Evolutionary conservation across 2,888 invertebrate species (phyloP).

Genomic region (Teinopalpus imperialis): DNA sequence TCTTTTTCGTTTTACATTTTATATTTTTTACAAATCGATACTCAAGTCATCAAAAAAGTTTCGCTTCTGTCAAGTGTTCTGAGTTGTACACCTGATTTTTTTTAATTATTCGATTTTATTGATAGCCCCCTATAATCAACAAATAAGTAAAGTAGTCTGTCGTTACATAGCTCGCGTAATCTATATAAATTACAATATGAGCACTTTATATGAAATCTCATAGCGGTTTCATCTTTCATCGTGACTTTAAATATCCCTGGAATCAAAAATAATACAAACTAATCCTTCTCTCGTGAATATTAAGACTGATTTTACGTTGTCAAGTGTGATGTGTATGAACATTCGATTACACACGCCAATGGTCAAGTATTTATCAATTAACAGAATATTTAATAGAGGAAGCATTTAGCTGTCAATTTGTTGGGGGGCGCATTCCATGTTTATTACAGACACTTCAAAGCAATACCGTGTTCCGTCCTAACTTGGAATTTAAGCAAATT

Average conservation of each 20-base stretch:
- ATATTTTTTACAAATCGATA: too few species aligned
- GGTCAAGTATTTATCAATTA: slow-evolving; percentile 80
- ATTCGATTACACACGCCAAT: slow-evolving; percentile 73
- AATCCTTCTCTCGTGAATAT: neutral
- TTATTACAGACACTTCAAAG: slow-evolving; percentile 42
- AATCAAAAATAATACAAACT: slow-evolving; percentile 26
- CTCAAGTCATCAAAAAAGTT: too few species aligned
- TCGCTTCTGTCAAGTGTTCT: too few species aligned
- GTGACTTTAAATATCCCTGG: slow-evolving; percentile 24
- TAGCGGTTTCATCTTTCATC: slow-evolving; percentile 40
- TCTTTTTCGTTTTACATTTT: too few species aligned
- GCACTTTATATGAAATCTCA: slow-evolving; percentile 40
- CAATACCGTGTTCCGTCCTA: slow-evolving; percentile 15
- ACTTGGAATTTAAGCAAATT: slow-evolving; percentile 23
- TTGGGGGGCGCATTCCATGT: slow-evolving; percentile 52
- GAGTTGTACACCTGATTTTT: too few species aligned
- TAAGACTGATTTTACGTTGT: slow-evolving; percentile 27
- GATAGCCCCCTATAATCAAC: too few species aligned
- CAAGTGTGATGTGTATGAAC: slow-evolving; percentile 55
- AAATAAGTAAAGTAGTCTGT: too few species aligned
- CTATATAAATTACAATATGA: too few species aligned
- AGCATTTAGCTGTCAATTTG: slow-evolving; percentile 53
- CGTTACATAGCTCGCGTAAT: too few species aligned
- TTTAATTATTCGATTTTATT: too few species aligned
- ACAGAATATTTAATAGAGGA: slow-evolving; percentile 67